phyloP scores from a whole-genome alignment of 2,797 vertebrate species.

The Capromys pilorides region DNA sequence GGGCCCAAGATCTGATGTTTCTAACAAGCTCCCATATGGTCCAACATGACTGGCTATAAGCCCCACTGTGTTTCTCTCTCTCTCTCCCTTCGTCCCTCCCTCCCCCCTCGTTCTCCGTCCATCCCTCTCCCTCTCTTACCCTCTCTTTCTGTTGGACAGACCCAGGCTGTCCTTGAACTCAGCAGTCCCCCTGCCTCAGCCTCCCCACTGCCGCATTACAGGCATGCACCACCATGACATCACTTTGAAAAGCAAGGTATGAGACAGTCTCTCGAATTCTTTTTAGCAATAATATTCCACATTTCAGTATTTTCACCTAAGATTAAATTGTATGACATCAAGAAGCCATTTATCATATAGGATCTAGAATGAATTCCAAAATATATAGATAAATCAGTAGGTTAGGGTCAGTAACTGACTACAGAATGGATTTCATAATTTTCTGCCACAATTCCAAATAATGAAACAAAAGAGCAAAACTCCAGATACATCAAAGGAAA shows the following conservation, averaged over 20 bases:
- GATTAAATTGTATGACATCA: background rate
- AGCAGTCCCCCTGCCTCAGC: background rate
- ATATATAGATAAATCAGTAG: background rate
- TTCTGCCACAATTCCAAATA: background rate
- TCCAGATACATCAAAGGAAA: background rate
- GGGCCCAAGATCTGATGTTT: background rate
- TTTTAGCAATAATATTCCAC: background rate
- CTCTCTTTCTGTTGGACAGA: background rate
- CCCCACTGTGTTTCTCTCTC: background rate
- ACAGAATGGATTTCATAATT: background rate
- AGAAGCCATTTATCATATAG: background rate
- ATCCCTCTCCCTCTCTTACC: too few species aligned
- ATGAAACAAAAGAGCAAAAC: background rate
- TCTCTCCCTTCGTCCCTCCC: too few species aligned
- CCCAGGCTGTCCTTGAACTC: background rate
- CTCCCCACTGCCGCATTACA: too few species aligned
- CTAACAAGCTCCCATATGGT: background rate
- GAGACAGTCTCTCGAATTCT: background rate
- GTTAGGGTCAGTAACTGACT: background rate
- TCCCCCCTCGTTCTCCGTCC: accelerated
- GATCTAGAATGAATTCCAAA: background rate
- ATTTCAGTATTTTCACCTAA: background rate
- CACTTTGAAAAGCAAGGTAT: background rate
- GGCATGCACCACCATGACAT: background rate
- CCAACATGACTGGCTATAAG: background rate